A percentile compares a stretch with the other conserved stretches of the same genome.
Evolutionary conservation across 2,113 vertebrate species (phyloP).

Genomic region (Cyphomyrus discorhynchus): DNA sequence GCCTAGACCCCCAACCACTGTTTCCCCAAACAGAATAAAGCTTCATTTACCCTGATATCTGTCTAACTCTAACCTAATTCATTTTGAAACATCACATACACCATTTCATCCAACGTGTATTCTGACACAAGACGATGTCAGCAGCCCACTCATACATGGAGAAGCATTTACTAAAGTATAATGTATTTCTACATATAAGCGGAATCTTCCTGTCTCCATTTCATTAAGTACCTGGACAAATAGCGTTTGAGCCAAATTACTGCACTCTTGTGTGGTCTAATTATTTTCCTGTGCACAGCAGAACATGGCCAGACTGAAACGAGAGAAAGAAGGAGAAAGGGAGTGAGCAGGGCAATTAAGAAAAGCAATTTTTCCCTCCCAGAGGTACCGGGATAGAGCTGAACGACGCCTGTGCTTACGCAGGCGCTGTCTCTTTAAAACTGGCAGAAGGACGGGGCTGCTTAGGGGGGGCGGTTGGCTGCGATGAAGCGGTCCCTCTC

Average conservation of each 20-base stretch:
- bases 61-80: background rate
- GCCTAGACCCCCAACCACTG: background rate
- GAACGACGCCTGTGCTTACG: constrained; percentile 33
- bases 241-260: background rate
- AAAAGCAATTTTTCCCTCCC: constrained; percentile 34
- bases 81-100: background rate
- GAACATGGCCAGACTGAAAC: constrained; percentile 21
- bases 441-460: constrained; percentile 34
- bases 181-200: background rate
- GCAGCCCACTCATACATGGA: background rate
- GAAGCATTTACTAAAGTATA: background rate
- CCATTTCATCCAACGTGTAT: background rate
- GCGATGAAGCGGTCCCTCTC: constrained; percentile 44
- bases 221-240: constrained; percentile 3
- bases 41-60: background rate
- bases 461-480: constrained; percentile 33
- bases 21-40: background rate
- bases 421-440: constrained; percentile 67
- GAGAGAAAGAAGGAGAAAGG: constrained; percentile 13
- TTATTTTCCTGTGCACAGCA: constrained; percentile 11
- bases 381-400: constrained; percentile 18
- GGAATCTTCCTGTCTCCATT: constrained; percentile 1
- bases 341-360: constrained; percentile 32
- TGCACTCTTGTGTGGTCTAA: background rate
- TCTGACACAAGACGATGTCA: background rate